A percentile compares a stretch with the other conserved stretches of the same genome.
phyloP scores from a whole-genome alignment of 1,140 invertebrate species.

The Bursaphelenchus mucronatus region DNA sequence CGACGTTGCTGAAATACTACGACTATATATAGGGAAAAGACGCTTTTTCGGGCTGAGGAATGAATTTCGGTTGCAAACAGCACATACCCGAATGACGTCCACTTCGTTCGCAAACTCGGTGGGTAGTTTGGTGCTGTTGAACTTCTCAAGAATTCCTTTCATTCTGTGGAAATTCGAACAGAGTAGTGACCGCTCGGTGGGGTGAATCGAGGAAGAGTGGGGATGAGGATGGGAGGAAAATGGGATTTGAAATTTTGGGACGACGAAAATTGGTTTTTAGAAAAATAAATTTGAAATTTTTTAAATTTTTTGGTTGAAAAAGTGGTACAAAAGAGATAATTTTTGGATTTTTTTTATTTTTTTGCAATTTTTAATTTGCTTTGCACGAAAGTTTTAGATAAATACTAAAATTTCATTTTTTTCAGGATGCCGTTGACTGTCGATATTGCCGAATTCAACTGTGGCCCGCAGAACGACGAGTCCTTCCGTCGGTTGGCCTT shows the following conservation, averaged over 20 bases:
- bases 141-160: too few species aligned
- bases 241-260: too few species aligned
- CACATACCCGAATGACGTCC: constrained; percentile 4
- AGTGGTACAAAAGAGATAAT: too few species aligned
- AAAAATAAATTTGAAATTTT: too few species aligned
- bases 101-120: constrained; percentile 17
- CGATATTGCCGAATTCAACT: constrained; percentile 78
- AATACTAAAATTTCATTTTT: constrained; percentile 10
- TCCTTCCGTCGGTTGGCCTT: constrained; percentile 62
- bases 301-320: not conserved
- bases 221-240: too few species aligned
- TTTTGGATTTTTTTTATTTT: too few species aligned
- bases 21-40: not conserved
- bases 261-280: too few species aligned
- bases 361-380: too few species aligned
- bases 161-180: too few species aligned
- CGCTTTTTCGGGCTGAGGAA: too few species aligned
- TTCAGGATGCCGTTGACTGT: constrained; percentile 71
- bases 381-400: constrained; percentile 8
- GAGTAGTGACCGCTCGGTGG: too few species aligned
- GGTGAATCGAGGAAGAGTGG: too few species aligned
- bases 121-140: not conserved
- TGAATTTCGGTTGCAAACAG: not conserved
- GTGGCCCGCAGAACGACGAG: constrained; percentile 60
- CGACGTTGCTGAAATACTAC: not conserved